phyloP scores from a whole-genome alignment of 2,888 invertebrate species.

The Cephus runcator region DNA sequence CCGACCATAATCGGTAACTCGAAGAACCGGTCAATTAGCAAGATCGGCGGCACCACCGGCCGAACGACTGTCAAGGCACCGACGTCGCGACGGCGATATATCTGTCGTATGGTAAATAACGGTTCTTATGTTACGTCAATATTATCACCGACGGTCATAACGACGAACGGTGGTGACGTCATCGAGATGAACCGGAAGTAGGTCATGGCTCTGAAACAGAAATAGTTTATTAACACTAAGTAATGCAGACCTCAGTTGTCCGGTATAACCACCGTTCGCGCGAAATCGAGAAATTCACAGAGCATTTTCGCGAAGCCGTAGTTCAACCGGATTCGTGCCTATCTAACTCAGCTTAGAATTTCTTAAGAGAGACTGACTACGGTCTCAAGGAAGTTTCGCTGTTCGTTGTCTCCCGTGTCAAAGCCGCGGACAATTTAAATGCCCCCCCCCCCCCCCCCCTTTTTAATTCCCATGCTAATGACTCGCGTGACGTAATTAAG shows the following conservation, averaged over 20 bases:
- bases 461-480: slow-evolving; percentile 43
- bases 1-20: slow-evolving; percentile 52
- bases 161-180: not conserved
- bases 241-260: not conserved
- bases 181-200: not conserved
- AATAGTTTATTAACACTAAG: not conserved
- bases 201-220: not conserved
- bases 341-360: not conserved
- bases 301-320: not conserved
- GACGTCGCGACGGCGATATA: not conserved
- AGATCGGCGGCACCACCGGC: not conserved
- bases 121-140: not conserved
- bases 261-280: not conserved
- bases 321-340: not conserved
- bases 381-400: not conserved
- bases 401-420: not conserved
- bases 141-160: not conserved
- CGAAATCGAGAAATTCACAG: not conserved
- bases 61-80: not conserved
- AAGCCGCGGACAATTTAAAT: not conserved
- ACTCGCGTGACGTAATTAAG: slow-evolving; percentile 37
- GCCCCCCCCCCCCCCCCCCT: no score
- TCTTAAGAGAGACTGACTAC: not conserved
- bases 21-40: slow-evolving; percentile 51
- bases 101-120: not conserved